Evolutionary conservation across 2,113 vertebrate genomes (phyloP).

Genomic region (Stigmatopora argus): DNA sequence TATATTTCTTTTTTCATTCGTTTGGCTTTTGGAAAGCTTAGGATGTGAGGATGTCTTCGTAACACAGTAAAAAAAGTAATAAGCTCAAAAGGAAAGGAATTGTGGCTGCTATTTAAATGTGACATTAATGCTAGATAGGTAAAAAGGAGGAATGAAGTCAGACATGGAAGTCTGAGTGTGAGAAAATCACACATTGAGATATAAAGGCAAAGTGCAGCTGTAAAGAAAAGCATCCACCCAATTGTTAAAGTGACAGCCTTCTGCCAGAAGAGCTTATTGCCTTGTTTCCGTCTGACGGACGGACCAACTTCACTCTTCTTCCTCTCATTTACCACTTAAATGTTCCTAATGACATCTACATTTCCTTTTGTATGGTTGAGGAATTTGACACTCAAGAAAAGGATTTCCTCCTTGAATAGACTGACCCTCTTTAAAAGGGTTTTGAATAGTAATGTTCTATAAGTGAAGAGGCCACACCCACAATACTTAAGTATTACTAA

Average conservation of each 20-base stretch:
- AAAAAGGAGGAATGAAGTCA: slow-evolving; percentile 5
- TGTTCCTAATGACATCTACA: slow-evolving; percentile 51
- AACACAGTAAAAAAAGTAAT: slow-evolving; percentile 3
- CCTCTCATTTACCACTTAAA: slow-evolving; percentile 28
- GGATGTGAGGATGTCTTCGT: slow-evolving; percentile 14
- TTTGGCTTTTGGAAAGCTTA: slow-evolving; percentile 15
- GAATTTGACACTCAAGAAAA: slow-evolving; percentile 42
- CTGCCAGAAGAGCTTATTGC: slow-evolving; percentile 44
- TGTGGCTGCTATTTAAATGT: slow-evolving; percentile 8
- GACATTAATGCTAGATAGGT: neutral
- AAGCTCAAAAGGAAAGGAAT: neutral
- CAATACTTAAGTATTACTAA: slow-evolving; percentile 32
- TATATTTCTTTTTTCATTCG: slow-evolving; percentile 21
- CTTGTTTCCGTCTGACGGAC: slow-evolving; percentile 46
- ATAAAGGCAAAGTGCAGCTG: slow-evolving; percentile 26
- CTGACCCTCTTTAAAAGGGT: slow-evolving; percentile 32
- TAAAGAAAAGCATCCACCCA: slow-evolving; percentile 35
- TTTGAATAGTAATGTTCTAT: slow-evolving; percentile 23
- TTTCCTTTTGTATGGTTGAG: slow-evolving; percentile 38
- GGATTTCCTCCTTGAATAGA: slow-evolving; percentile 54
- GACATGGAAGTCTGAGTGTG: slow-evolving; percentile 19
- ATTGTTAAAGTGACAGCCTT: slow-evolving; percentile 46
- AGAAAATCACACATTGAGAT: slow-evolving; percentile 25
- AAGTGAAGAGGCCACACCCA: slow-evolving; percentile 44
- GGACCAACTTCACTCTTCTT: slow-evolving; percentile 33